Conservation (phyloP, 2,113 vertebrate species). For the Lynx canadensis region DNA sequence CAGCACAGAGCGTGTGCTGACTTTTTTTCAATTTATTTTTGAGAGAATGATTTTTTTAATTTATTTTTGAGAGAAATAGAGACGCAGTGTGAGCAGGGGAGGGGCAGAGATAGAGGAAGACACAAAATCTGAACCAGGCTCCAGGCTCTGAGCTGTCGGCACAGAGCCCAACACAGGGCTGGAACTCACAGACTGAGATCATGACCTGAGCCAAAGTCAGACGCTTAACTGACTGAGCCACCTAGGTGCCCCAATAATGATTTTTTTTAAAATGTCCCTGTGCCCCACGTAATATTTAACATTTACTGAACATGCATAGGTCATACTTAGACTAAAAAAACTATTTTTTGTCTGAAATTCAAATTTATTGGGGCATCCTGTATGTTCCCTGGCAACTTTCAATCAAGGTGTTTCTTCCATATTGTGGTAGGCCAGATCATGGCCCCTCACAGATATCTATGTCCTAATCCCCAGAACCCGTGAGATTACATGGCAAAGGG, state of each 20-base stretch:
- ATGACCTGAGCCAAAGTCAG: no score
- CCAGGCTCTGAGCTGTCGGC: no score
- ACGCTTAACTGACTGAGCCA: no score
- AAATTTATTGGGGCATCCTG: background rate
- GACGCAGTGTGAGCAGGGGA: no score
- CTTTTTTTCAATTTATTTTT: no score
- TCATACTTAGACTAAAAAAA: background rate
- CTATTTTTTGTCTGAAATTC: background rate
- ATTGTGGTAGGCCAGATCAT: background rate
- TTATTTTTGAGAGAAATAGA: no score
- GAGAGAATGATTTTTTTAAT: no score
- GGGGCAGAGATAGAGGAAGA: no score
- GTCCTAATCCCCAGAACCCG: background rate
- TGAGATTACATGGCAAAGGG: background rate
- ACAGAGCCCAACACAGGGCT: no score
- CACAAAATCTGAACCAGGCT: no score
- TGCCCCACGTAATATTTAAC: background rate
- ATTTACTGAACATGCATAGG: background rate
- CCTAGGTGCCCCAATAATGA: background rate
- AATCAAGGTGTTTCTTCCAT: background rate
- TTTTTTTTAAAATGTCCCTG: background rate
- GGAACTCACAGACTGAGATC: no score
- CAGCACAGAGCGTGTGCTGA: no score
- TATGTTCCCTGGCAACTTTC: background rate
- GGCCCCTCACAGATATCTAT: fast-evolving